A percentile compares a stretch with the other conserved stretches of the same genome.
phyloP scores from a whole-genome alignment of 2,888 invertebrate species.

The Drosophila glabriapex region DNA sequence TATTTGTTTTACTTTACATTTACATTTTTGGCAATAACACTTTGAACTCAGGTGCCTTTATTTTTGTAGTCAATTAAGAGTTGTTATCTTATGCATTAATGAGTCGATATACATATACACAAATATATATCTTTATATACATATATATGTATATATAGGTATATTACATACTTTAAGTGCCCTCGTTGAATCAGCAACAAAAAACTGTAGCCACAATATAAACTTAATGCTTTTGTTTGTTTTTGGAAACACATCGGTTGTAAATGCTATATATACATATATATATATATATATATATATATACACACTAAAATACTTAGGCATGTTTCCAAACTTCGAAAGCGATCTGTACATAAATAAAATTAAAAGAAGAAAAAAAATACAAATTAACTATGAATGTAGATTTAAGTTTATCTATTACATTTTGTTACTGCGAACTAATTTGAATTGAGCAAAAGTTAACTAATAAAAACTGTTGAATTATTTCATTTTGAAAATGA shows the following conservation, averaged over 20 bases:
- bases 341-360: slow-evolving; percentile 41
- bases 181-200: slow-evolving; percentile 54
- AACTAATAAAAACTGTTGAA: slow-evolving; percentile 73
- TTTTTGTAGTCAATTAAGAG: slow-evolving; percentile 83
- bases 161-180: slow-evolving; percentile 35
- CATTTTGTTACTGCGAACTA: slow-evolving; percentile 70
- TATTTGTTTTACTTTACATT: slow-evolving; percentile 47
- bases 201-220: slow-evolving; percentile 60
- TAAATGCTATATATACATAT: slow-evolving; percentile 5
- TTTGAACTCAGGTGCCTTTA: slow-evolving; percentile 84
- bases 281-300: not conserved
- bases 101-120: slow-evolving; percentile 37
- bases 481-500: slow-evolving; percentile 75
- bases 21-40: slow-evolving; percentile 75
- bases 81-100: slow-evolving; percentile 81
- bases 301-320: slow-evolving; percentile 9
- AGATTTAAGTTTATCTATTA: slow-evolving; percentile 39
- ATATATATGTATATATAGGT: slow-evolving; percentile 18
- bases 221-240: slow-evolving; percentile 56
- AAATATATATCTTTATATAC: slow-evolving; percentile 17
- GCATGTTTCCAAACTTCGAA: slow-evolving; percentile 42
- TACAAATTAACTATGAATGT: slow-evolving; percentile 36
- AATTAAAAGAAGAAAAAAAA: slow-evolving; percentile 13
- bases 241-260: slow-evolving; percentile 32
- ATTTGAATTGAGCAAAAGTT: slow-evolving; percentile 61